Percentiles rank a stretch among this genome's conserved stretches.
phyloP scores from a whole-genome alignment of 1,140 invertebrate species.

The Lucilia cuprina region DNA sequence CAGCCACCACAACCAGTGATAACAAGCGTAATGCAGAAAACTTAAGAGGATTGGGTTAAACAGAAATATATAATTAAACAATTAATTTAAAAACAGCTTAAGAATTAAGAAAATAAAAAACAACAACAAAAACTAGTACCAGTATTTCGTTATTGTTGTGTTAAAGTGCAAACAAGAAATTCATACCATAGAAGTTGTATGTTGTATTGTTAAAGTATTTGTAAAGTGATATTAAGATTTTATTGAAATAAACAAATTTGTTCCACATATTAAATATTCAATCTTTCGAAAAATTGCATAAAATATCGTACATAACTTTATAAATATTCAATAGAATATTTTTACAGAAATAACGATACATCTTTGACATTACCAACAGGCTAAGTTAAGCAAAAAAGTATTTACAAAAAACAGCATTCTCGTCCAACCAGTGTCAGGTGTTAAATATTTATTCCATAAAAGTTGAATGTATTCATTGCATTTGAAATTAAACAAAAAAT shows the following conservation, averaged over 20 bases:
- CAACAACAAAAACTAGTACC: too few species aligned
- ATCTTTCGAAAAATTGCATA: neutral
- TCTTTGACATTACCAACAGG: neutral
- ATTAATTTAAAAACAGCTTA: neutral
- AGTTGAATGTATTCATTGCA: too few species aligned
- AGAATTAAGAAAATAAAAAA: too few species aligned
- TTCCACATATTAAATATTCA: neutral
- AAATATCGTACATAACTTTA: neutral
- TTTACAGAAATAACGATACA: neutral
- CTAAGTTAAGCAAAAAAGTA: neutral
- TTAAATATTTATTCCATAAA: too few species aligned
- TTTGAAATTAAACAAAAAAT: too few species aligned
- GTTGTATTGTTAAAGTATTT: neutral
- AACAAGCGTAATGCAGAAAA: slow-evolving; percentile 3
- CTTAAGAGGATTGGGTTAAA: slow-evolving; percentile 14
- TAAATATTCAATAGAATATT: neutral
- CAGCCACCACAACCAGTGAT: neutral
- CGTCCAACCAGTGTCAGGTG: too few species aligned
- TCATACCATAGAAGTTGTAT: neutral
- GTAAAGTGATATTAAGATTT: too few species aligned
- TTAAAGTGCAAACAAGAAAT: neutral
- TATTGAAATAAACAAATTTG: neutral
- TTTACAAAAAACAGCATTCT: too few species aligned
- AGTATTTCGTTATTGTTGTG: neutral
- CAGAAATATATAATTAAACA: neutral